Conservation (phyloP, 2,888 invertebrate species). For the Drosophila flavopinicola region DNA sequence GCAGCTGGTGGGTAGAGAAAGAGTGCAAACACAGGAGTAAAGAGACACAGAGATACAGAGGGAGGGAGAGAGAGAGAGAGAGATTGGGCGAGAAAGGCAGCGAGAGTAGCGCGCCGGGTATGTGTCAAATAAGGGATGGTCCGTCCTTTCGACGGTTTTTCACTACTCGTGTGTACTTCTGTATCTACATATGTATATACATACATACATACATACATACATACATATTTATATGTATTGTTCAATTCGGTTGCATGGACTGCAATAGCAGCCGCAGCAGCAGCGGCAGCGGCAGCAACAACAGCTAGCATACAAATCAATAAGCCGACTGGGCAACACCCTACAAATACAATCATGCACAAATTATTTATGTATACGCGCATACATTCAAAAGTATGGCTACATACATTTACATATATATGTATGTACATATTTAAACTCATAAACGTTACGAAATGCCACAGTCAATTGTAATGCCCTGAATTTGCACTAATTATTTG, state of each 20-base stretch:
- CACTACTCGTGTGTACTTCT: conserved; percentile 38
- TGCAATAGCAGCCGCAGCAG: conserved; percentile 63
- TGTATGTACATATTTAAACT: neutral
- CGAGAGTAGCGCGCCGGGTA: conserved; percentile 45
- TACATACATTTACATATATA: neutral
- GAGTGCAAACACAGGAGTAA: conserved; percentile 48
- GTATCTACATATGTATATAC: conserved; percentile 19
- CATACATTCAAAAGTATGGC: no score
- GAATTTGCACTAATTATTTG: neutral
- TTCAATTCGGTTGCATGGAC: conserved; percentile 58
- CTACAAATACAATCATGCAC: conserved; percentile 31
- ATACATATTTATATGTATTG: conserved; percentile 36
- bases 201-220: conserved; percentile 12
- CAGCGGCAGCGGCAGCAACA: conserved; percentile 37
- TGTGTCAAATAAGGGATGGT: conserved; percentile 71
- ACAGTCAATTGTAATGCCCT: neutral
- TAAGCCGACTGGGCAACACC: conserved; percentile 73
- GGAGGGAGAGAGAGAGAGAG: conserved; percentile 14
- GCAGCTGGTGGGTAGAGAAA: conserved; percentile 75
- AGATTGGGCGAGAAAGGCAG: conserved; percentile 19
- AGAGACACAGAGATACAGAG: conserved; percentile 7
- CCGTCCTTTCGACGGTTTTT: conserved; percentile 45
- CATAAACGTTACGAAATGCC: neutral
- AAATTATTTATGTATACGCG: neutral
- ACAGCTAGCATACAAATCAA: conserved; percentile 62